Conservation (phyloP, 1,140 invertebrate species). For the Euura saliciscinereae region DNA sequence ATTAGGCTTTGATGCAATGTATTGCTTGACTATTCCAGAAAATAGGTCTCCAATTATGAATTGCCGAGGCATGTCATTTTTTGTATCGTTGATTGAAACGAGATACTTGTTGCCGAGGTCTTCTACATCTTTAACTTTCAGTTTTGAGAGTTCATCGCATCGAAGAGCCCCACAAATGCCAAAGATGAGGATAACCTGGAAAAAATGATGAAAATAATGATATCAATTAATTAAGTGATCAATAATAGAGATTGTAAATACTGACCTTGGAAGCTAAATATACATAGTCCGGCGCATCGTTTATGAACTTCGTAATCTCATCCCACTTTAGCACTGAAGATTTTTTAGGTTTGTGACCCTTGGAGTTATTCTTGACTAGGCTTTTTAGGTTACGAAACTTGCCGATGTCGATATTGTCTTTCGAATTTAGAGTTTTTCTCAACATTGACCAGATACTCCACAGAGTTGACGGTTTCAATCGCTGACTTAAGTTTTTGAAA, state of each 20-base stretch:
- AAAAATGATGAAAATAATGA: too few species aligned
- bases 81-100: not conserved
- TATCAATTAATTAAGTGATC: too few species aligned
- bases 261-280: conserved; percentile 18
- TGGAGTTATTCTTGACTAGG: conserved; percentile 19
- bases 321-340: conserved; percentile 12
- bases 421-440: conserved; percentile 8
- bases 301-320: conserved; percentile 20
- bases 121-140: not conserved
- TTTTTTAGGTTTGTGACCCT: conserved; percentile 22
- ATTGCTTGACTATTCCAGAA: not conserved
- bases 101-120: not conserved
- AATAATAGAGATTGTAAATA: too few species aligned
- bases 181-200: not conserved
- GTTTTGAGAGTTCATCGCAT: not conserved
- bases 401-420: conserved; percentile 16
- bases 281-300: conserved; percentile 13
- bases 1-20: not conserved
- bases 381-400: conserved; percentile 13
- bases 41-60: not conserved
- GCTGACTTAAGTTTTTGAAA: conserved; percentile 10
- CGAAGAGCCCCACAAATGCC: not conserved
- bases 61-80: not conserved
- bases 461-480: conserved; percentile 12
- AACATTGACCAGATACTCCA: conserved; percentile 23